phyloP scores from a whole-genome alignment of 2,113 vertebrate species.

The Zeus faber region DNA sequence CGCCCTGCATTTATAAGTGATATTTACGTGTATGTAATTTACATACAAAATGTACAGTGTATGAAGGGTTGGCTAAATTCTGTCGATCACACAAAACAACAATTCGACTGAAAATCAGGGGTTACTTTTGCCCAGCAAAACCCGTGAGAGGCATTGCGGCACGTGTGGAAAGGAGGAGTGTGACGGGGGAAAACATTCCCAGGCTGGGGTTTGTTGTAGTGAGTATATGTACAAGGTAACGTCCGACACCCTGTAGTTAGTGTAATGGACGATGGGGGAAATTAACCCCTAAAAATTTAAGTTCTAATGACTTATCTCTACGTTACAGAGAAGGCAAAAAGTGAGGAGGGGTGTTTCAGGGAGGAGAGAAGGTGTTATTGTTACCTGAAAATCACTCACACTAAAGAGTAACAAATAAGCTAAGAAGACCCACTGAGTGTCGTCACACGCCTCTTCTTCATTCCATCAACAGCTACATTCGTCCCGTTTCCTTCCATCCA shows the following conservation, averaged over 20 bases:
- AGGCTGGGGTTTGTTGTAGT: constrained; percentile 24
- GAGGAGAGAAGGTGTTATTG: constrained; percentile 22
- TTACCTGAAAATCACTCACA: constrained; percentile 37
- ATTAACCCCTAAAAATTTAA: too few relatives aligned
- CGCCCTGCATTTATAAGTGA: constrained; percentile 19
- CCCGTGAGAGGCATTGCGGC: constrained; percentile 49
- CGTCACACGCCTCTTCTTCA: constrained; percentile 18
- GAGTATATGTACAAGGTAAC: constrained; percentile 36
- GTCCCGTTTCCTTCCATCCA: not conserved
- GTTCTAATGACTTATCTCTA: too few relatives aligned
- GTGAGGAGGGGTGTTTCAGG: constrained; percentile 35
- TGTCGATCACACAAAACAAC: constrained; percentile 34
- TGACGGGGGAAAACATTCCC: too few relatives aligned
- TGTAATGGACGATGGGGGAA: too few relatives aligned
- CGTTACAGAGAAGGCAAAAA: too few relatives aligned
- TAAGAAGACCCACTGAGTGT: constrained; percentile 6
- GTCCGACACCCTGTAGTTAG: constrained; percentile 60
- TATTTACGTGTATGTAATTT: constrained; percentile 42
- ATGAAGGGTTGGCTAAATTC: constrained; percentile 34
- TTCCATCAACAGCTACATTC: constrained; percentile 5
- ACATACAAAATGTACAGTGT: constrained; percentile 65
- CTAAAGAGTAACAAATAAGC: constrained; percentile 42
- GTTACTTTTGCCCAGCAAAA: constrained; percentile 32
- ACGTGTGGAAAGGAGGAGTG: constrained; percentile 21
- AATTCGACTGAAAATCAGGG: constrained; percentile 40